Percentiles rank a stretch among this genome's conserved stretches.
phyloP scores from a whole-genome alignment of 2,888 invertebrate species.

The Drosophila mayaguana region DNA sequence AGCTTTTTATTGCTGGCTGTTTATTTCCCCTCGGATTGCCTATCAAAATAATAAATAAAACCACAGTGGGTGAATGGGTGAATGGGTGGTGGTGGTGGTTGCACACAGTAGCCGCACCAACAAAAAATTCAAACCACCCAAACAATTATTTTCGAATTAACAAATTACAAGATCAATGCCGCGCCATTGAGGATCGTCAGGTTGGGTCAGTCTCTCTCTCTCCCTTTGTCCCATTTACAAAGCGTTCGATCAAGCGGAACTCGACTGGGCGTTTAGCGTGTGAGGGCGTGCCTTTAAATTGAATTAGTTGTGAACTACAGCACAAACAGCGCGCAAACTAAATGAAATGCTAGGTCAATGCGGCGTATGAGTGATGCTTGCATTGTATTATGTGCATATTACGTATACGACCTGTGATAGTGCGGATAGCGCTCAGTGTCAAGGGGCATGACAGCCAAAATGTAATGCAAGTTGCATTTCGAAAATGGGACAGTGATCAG shows the following conservation, averaged over 20 bases:
- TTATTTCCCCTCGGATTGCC: constrained; percentile 48
- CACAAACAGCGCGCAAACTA: constrained; percentile 1
- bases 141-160: constrained; percentile 76
- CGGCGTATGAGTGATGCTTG: constrained; percentile 62
- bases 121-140: neutral
- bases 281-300: constrained; percentile 40
- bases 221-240: constrained; percentile 35
- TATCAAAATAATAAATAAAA: constrained; percentile 65
- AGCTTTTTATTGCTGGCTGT: constrained; percentile 44
- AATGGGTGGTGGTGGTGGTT: neutral
- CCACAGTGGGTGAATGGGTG: constrained; percentile 18
- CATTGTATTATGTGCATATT: constrained; percentile 28
- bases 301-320: constrained; percentile 46
- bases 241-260: constrained; percentile 72
- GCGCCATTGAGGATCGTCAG: constrained; percentile 50
- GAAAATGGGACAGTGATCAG: neutral
- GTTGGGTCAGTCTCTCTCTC: constrained; percentile 30
- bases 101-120: constrained; percentile 21
- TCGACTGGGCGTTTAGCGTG: constrained; percentile 14
- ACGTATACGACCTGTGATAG: constrained; percentile 63
- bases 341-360: constrained; percentile 19
- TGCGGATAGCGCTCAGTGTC: constrained; percentile 58
- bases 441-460: constrained; percentile 24
- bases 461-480: constrained; percentile 1
- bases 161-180: constrained; percentile 80